Percentiles rank a stretch among this genome's conserved stretches.
Evolutionary conservation across 1,140 invertebrate genomes (phyloP).

Genomic region (Ips typographus): DNA sequence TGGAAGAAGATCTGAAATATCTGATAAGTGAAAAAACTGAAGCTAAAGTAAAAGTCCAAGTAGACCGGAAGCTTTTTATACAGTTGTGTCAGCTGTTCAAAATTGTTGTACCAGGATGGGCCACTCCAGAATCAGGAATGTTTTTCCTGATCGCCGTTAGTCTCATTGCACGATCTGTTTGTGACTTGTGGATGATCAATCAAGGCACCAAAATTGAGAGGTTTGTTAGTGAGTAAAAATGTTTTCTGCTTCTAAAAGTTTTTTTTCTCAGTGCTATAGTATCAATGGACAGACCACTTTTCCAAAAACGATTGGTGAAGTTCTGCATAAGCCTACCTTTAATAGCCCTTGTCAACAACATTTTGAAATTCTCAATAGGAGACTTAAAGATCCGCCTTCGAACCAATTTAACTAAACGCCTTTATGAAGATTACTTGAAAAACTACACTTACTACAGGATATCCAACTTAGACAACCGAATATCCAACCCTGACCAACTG

Average conservation of each 20-base stretch:
- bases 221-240: conserved; percentile 52
- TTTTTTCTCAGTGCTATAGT: conserved; percentile 82
- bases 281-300: conserved; percentile 75
- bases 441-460: conserved; percentile 98
- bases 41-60: conserved; percentile 75
- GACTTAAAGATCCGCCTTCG: conserved; percentile 90
- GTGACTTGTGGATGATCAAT: conserved; percentile 97
- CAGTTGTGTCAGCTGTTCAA: conserved; percentile 76
- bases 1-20: conserved; percentile 73
- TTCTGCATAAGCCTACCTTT: conserved; percentile 82
- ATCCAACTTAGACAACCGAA: conserved; percentile 91
- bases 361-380: conserved; percentile 91
- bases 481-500: conserved; percentile 95
- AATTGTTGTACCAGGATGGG: conserved; percentile 81
- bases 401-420: conserved; percentile 81
- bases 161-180: conserved; percentile 84
- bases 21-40: conserved; percentile 71
- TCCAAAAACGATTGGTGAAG: conserved; percentile 72
- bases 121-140: conserved; percentile 75
- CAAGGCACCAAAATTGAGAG: conserved; percentile 92
- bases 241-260: conserved; percentile 15
- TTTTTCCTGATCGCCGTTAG: conserved; percentile 78
- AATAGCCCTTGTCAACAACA: conserved; percentile 88
- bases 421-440: conserved; percentile 92
- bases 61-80: conserved; percentile 80